Conservation (phyloP, 2,888 invertebrate genomes). For the Tethea ocularis region DNA sequence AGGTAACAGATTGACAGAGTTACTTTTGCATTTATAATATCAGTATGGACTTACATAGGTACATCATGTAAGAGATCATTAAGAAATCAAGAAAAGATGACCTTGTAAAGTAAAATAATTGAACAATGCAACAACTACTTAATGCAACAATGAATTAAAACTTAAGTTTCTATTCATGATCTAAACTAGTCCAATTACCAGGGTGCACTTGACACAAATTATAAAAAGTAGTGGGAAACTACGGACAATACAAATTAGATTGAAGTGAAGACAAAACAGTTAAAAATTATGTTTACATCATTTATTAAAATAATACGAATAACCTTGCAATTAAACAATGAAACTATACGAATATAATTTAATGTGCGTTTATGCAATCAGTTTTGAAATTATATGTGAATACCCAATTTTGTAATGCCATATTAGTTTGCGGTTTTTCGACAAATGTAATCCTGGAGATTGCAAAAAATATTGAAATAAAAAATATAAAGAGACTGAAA, state of each 20-base stretch:
- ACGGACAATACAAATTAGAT: slow-evolving; percentile 55
- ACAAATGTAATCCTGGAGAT: too few relatives aligned
- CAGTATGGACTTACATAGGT: too few relatives aligned
- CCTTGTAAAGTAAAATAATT: slow-evolving; percentile 61
- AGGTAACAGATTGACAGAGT: too few relatives aligned
- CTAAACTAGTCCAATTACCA: slow-evolving; percentile 56
- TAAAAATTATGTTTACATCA: slow-evolving; percentile 22
- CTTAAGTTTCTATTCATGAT: slow-evolving; percentile 60
- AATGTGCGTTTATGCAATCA: slow-evolving; percentile 26
- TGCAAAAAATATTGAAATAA: too few relatives aligned
- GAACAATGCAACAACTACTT: slow-evolving; percentile 46
- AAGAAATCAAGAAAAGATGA: slow-evolving; percentile 22
- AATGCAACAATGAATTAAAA: slow-evolving; percentile 50
- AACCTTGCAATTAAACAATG: slow-evolving; percentile 50
- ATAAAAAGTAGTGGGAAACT: slow-evolving; percentile 64
- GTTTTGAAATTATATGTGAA: background rate
- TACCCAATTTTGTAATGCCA: background rate
- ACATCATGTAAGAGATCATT: background rate
- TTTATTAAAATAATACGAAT: slow-evolving; percentile 26
- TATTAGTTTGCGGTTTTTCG: background rate
- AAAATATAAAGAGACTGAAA: too few relatives aligned
- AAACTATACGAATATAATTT: slow-evolving; percentile 37
- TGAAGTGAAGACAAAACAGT: background rate
- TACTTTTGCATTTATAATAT: too few relatives aligned
- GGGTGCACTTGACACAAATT: slow-evolving; percentile 74